A percentile compares a stretch with the other conserved stretches of the same genome.
Evolutionary conservation across 2,113 vertebrate species (phyloP).

Genomic region (Serilophus lunatus): DNA sequence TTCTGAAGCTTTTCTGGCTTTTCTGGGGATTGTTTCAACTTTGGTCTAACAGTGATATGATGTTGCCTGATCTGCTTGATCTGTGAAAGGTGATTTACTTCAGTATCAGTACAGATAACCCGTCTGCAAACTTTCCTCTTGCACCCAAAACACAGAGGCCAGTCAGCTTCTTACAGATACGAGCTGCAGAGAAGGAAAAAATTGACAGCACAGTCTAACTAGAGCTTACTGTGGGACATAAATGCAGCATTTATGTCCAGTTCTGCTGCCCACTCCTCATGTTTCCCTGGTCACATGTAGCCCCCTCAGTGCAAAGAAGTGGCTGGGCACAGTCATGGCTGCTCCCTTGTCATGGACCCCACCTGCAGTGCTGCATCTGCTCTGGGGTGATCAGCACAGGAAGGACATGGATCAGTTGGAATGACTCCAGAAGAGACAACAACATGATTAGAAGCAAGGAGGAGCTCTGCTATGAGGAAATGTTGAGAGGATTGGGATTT

Average conservation of each 20-base stretch:
- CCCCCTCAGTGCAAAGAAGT: neutral
- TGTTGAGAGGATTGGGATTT: neutral
- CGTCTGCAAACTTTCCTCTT: neutral
- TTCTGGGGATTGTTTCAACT: conserved; percentile 50
- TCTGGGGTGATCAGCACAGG: neutral
- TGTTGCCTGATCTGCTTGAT: conserved; percentile 15
- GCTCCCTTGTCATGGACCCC: too few relatives aligned
- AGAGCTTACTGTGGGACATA: neutral
- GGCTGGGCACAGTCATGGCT: neutral
- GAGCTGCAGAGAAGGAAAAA: neutral
- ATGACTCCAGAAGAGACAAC: rapidly evolving
- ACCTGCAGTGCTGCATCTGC: neutral
- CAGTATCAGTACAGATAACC: neutral
- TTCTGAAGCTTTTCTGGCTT: conserved; percentile 19
- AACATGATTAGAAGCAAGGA: neutral
- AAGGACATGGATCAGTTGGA: neutral
- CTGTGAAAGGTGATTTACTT: neutral
- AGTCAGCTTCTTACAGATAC: neutral
- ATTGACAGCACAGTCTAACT: rapidly evolving
- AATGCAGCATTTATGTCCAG: neutral
- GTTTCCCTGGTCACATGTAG: neutral
- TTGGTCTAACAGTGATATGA: neutral
- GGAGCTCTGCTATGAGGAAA: neutral
- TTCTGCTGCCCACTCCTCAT: neutral
- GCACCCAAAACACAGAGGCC: neutral